Base-by-base conservation (phyloP, 2,888 invertebrate species). In the Cephus pygmeus region DNA sequence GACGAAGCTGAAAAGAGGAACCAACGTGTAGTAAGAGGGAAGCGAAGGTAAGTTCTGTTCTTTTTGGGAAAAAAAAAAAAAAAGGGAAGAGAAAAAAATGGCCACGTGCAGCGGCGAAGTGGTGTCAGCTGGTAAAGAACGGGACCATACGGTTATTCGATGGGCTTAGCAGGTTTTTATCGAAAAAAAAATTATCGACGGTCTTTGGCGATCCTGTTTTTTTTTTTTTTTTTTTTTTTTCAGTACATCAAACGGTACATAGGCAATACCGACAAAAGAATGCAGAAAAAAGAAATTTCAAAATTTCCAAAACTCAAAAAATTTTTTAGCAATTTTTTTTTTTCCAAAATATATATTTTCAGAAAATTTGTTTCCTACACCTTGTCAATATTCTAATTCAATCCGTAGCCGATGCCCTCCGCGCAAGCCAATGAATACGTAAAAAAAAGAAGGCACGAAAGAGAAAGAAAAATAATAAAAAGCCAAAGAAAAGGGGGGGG, bases 61-160 rank as follows among this genome's bases (percentile, higher is more conserved):
- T 40, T 15, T 56, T 56, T 23, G 31, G 40, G 33, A 0, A 0
- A 73, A 78, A 35, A 30, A 31, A 31, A 31, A 34, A 75, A 69
- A 69, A 40, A 73, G 33, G 23, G 35, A 40, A 34, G 56, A 69
- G 71, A 68, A 36, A 81, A 80, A 83, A 83, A 69, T 79, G 74
- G 81, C 83, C 85, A 84, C 85, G 85, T 81, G 85, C 85, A 76
- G 75, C 68, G 40, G 75, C 84, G 11, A 69, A 77, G 76, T 34
- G 75, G 81, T 82, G 86, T 86, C 86, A 86, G 86, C 85, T 86
- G 86, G 84, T 83, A 81, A 83, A 76, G 83, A 83, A 82, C 79
- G 73, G 76, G 79, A 83, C 85, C 85, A 86, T 86, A 86, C 84
- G 85, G 81, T 77, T 79, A 23, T 56, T 78, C 79, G 73, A 78